A percentile compares a stretch with the other conserved stretches of the same genome.
phyloP scores from a whole-genome alignment of 2,888 invertebrate genomes.

The Drosophila testacea region DNA sequence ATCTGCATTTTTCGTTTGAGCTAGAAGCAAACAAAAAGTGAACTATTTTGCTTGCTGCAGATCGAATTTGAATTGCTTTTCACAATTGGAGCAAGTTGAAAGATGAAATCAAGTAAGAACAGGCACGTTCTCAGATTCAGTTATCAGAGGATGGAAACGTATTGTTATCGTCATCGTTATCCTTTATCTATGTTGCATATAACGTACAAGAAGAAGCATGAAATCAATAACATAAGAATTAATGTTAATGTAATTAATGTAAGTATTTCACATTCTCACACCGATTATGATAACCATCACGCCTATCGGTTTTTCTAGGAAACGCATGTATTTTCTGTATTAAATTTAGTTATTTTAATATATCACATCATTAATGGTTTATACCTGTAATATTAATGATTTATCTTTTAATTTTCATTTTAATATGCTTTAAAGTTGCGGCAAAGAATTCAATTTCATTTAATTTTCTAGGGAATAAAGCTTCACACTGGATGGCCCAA shows the following conservation, averaged over 20 bases:
- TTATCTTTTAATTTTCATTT: neutral
- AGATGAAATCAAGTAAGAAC: conserved; percentile 9
- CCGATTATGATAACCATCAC: no score
- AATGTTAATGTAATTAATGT: no score
- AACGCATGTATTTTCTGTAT: neutral
- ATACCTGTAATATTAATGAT: neutral
- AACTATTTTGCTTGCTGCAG: conserved; percentile 6
- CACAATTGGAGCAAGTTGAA: conserved; percentile 6
- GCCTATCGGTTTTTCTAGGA: no score
- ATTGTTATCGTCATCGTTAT: neutral
- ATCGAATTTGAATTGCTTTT: conserved; percentile 30
- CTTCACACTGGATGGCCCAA: neutral
- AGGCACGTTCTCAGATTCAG: conserved; percentile 3
- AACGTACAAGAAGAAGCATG: no score
- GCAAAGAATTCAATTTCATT: conserved; percentile 35
- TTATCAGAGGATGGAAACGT: neutral
- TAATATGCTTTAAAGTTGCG: neutral
- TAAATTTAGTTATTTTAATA: neutral
- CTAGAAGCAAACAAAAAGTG: conserved; percentile 26
- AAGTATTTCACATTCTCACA: neutral
- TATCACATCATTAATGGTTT: neutral
- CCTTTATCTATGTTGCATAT: no score
- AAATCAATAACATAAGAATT: neutral
- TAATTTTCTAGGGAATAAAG: conserved; percentile 35
- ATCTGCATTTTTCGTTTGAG: conserved; percentile 3